Conservation (phyloP, 2,888 invertebrate genomes). For the Pristionchus arcanus region DNA sequence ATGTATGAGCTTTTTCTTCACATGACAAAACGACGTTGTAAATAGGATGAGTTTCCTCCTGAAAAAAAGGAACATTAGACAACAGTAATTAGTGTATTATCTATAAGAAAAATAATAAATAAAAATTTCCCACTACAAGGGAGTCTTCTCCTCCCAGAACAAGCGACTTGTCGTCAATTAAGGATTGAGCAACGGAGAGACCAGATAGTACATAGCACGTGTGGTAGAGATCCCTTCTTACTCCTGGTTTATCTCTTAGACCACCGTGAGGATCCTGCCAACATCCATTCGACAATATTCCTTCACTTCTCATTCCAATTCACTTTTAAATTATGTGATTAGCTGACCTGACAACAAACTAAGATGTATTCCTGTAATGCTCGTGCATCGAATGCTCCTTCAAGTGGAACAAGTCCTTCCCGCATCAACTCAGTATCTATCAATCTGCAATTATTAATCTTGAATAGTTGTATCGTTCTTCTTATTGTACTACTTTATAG, state of each 20-base stretch:
- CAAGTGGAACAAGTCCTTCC: constrained; percentile 56
- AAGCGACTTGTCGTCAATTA: constrained; percentile 32
- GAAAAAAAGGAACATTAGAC: neutral
- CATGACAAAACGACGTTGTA: constrained; percentile 16
- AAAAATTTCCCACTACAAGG: constrained; percentile 3
- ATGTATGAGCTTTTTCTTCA: neutral
- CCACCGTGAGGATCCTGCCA: constrained; percentile 85
- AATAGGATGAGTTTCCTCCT: constrained; percentile 53
- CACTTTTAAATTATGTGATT: neutral
- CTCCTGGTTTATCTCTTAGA: constrained; percentile 95
- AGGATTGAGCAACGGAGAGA: constrained; percentile 49
- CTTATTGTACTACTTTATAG: too few species aligned
- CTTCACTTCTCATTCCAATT: too few species aligned
- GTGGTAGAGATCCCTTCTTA: constrained; percentile 93
- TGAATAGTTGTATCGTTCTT: too few species aligned
- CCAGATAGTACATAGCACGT: constrained; percentile 90
- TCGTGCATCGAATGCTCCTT: constrained; percentile 63
- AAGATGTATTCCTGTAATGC: constrained; percentile 95
- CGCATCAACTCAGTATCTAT: constrained; percentile 66
- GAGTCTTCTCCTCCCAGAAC: constrained; percentile 37
- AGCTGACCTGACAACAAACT: constrained; percentile 88
- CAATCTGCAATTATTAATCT: constrained; percentile 57
- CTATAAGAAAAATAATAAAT: neutral
- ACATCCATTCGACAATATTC: neutral
- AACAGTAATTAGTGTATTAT: neutral